A percentile compares a stretch with the other conserved stretches of the same genome.
Evolutionary conservation across 2,113 vertebrate species (phyloP).

Genomic region (Ceratotherium simum): DNA sequence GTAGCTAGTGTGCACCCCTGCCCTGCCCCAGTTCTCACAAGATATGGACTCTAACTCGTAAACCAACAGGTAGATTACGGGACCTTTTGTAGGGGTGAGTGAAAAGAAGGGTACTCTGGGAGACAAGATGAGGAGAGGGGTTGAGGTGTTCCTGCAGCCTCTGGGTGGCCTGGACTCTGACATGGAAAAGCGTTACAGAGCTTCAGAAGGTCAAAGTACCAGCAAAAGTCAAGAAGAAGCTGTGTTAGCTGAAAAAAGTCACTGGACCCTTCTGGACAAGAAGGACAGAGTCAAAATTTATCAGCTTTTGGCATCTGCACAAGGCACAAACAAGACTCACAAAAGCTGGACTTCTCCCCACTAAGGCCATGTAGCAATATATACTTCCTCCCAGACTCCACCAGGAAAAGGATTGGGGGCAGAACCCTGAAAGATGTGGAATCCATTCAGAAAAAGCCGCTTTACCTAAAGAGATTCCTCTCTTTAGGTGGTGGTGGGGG

Average conservation of each 20-base stretch:
- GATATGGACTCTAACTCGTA: neutral
- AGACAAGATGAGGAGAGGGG: neutral
- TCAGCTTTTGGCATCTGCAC: neutral
- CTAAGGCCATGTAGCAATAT: neutral
- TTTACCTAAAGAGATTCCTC: neutral
- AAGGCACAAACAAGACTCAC: neutral
- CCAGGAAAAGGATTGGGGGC: neutral
- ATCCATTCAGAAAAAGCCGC: neutral
- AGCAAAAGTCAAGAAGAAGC: neutral
- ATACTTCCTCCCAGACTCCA: neutral
- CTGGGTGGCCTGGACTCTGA: neutral
- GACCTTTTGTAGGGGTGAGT: accelerated
- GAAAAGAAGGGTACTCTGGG: neutral
- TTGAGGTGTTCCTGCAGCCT: neutral
- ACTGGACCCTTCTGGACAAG: neutral
- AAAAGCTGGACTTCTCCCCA: neutral
- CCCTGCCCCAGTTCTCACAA: neutral
- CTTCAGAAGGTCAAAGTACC: neutral
- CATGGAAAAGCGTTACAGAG: neutral
- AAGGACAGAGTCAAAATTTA: neutral
- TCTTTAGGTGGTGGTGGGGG: neutral
- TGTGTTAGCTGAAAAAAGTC: neutral
- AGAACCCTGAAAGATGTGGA: neutral
- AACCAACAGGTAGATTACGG: neutral
- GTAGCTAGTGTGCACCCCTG: accelerated